Evolutionary conservation across 2,888 invertebrate genomes (phyloP), one percentile per base, ranked within the genome.

Genomic region (Formica aserva): DNA sequence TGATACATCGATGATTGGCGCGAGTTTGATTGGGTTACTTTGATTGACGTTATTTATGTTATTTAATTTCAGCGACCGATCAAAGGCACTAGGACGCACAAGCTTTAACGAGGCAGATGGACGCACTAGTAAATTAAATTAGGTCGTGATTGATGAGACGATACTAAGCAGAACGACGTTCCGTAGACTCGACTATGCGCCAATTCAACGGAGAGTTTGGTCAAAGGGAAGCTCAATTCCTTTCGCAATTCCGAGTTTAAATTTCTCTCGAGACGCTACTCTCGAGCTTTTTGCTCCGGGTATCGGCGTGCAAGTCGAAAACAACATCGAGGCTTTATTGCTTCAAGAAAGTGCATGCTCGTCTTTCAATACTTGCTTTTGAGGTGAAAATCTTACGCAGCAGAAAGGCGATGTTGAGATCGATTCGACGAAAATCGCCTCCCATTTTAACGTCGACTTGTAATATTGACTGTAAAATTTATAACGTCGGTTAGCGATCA

Each of bases 241-340:
- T 80, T 72, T 80, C 72, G 78, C 78, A 80, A 80, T 80, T 60
- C 60, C 72, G 78, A 80, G 72, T 80, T 80, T 80, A 80, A 80
- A 80, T 80, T 80, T 80, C 78, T 80, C 78, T 57, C 26, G 78
- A 80, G 78, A 80, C 72, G 72, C 60, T 80, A 62, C 78, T 78
- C 60, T 18, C 45, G 32, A 45, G 60, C 72, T 80, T 72, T 80
- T 80, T 77, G 72, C 72, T 72, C 35, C 41, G 41, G 35, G 45
- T 80, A 80, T 80, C 78, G 78, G 32, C 57, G 72, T 72, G 72
- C 72, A 65, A 80, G 60, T 80, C 72, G 72, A 80, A 80, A 80
- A 80, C 72, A 80, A 80, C 78, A 80, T 80, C 45, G 78, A 32
- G 32, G 60, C 72, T 80, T 71, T 80, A 80, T 80, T 80, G 78